Conservation (phyloP, 1,140 invertebrate genomes). For the Metopolophium dirhodum region DNA sequence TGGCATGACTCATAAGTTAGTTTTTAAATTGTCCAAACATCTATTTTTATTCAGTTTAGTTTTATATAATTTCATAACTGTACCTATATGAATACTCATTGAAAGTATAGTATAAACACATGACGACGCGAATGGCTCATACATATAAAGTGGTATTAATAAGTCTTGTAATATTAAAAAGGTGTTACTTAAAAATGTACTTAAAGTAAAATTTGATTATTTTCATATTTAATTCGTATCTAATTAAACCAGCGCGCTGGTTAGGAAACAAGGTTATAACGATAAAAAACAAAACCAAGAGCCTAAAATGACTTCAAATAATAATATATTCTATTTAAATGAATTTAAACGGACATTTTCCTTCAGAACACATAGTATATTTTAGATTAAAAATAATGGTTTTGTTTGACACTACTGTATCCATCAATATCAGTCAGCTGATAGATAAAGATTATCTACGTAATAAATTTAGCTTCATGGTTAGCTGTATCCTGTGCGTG, state of each 20-base stretch:
- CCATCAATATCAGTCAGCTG: background rate
- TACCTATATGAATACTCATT: background rate
- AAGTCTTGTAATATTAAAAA: background rate
- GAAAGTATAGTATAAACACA: background rate
- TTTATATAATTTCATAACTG: background rate
- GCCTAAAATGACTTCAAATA: too few species aligned
- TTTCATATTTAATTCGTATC: background rate
- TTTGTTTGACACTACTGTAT: background rate
- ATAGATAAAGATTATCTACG: background rate
- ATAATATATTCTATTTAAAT: background rate
- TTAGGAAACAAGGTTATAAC: background rate
- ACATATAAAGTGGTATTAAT: background rate
- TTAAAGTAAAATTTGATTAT: background rate
- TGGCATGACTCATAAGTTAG: background rate
- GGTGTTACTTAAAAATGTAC: background rate
- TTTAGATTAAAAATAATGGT: conserved; percentile 17
- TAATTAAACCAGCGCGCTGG: background rate
- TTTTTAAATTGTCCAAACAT: background rate
- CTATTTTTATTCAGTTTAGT: background rate
- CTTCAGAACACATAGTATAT: background rate
- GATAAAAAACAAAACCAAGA: background rate
- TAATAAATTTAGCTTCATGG: background rate
- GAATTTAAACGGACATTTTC: background rate
- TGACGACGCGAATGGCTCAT: background rate
- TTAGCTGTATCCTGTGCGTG: background rate